phyloP scores from a whole-genome alignment of 2,888 invertebrate genomes.

The Stegana nigrithorax region DNA sequence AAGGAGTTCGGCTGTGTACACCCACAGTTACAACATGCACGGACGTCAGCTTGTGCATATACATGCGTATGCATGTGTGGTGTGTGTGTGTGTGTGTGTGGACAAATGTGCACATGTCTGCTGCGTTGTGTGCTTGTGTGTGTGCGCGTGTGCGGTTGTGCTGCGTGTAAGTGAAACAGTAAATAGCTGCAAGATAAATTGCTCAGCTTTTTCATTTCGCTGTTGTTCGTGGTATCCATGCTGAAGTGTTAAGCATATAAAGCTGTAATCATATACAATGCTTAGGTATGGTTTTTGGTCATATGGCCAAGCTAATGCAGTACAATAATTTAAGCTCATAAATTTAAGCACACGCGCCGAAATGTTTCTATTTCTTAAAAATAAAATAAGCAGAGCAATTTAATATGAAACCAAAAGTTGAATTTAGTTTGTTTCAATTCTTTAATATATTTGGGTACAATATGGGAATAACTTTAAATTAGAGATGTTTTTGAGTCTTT shows the following conservation, averaged over 20 bases:
- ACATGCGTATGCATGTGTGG: neutral
- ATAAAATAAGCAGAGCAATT: too few relatives aligned
- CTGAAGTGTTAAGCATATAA: slow-evolving; percentile 61
- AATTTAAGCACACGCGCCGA: too few relatives aligned
- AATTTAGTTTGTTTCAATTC: too few relatives aligned
- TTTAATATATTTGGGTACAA: too few relatives aligned
- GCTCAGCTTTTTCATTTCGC: slow-evolving; percentile 44
- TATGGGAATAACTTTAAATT: too few relatives aligned
- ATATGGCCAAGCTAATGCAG: too few relatives aligned
- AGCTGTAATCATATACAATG: slow-evolving; percentile 32
- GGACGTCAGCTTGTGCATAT: neutral
- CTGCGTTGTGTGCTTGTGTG: slow-evolving; percentile 1
- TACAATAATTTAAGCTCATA: too few relatives aligned
- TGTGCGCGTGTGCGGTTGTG: slow-evolving; percentile 26
- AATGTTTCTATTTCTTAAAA: too few relatives aligned
- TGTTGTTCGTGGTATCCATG: slow-evolving; percentile 24
- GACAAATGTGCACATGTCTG: slow-evolving; percentile 26
- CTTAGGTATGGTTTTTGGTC: too few relatives aligned
- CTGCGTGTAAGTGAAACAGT: slow-evolving; percentile 57
- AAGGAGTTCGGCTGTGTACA: slow-evolving; percentile 57
- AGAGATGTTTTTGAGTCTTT: too few relatives aligned
- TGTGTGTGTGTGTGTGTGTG: slow-evolving; percentile 18
- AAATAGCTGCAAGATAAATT: slow-evolving; percentile 61
- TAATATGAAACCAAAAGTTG: too few relatives aligned
- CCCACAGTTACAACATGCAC: slow-evolving; percentile 16